Conservation (phyloP, 2,113 vertebrate species). For the Rhynchopsitta pachyrhyncha region DNA sequence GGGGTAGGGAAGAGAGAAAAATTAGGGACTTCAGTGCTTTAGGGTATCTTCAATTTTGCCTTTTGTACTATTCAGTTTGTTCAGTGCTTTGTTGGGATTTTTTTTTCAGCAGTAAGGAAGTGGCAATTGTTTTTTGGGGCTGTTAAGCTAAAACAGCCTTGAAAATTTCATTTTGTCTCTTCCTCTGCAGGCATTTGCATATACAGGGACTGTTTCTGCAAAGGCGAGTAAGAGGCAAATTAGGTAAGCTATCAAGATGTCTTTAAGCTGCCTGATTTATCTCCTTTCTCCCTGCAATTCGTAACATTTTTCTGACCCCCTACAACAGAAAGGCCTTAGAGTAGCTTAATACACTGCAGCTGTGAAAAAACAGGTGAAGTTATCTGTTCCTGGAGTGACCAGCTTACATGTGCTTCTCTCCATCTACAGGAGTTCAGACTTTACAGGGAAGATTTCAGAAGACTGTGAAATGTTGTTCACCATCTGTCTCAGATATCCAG, state of each 20-base stretch:
- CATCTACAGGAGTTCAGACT: neutral
- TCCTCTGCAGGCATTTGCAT: neutral
- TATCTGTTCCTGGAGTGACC: neutral
- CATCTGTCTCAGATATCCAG: neutral
- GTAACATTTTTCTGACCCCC: neutral
- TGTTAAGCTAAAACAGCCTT: neutral
- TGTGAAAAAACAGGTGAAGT: neutral
- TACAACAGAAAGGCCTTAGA: neutral
- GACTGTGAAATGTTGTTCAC: neutral
- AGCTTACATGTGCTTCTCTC: neutral
- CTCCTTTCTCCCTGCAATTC: neutral
- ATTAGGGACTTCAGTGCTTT: neutral
- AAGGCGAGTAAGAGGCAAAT: neutral
- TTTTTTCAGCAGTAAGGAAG: neutral
- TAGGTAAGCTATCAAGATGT: neutral
- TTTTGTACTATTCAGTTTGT: neutral
- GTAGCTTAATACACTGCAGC: neutral
- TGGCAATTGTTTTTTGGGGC: neutral
- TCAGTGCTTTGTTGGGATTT: neutral
- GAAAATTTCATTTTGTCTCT: neutral
- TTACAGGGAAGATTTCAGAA: neutral
- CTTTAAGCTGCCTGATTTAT: constrained; percentile 1
- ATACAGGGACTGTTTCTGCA: neutral
- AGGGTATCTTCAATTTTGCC: neutral
- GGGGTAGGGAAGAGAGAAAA: neutral